Base-by-base conservation (phyloP, 23 tunicate genomes). In the Botrylloides violaceus region DNA sequence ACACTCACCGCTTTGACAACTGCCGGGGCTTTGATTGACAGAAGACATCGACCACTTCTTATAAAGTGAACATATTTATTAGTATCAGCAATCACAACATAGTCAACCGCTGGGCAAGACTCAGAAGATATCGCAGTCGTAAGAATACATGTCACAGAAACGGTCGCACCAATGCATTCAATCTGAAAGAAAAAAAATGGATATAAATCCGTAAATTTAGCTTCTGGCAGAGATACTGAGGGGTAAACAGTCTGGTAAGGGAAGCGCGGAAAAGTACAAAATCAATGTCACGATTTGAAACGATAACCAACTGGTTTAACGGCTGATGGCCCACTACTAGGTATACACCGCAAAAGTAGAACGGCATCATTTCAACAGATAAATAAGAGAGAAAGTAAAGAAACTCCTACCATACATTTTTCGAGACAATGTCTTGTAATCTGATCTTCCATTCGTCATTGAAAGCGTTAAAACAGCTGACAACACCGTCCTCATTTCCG, bases 401-500 rank as follows among this genome's bases (percentile, higher is more conserved):
- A n/a, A n/a, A n/a, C n/a, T n/a, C n/a, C n/a, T 43, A 15, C 4
- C 24, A 29, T 30, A 85, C 94, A 71, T 85, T 59, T 58, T n/a
- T 66, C 6, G 76, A 1, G 2, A 65, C 5, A 70, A 75, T 79
- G 34, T 61, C 70, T 18, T 43, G 56, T 32, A 88, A 34, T 21
- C 88, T 66, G 19, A 90, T 47, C 38, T 79, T 90, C 97, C 97
- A 90, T 39, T 77, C 59, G 34, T 83, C 75, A 38, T 83, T 59
- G 36, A 90, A 90, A 0, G 90, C 81, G 74, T 90, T 90, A 66
- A 90, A 90, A 61, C 97, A 90, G 2, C 65, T 65, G 2, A 90
- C 18, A 30, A 71, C 85, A 21, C 97, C 97, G 58, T 83, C 82
- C 29, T 83, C 85, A 31, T 75, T 79, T 0, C 97, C 97, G 53